A percentile compares a stretch with the other conserved stretches of the same genome.
These are phyloP conservation scores for Melieria picta DNA, from an alignment of 2,888 invertebrate species.

Conservation along the genomic window DNA sequence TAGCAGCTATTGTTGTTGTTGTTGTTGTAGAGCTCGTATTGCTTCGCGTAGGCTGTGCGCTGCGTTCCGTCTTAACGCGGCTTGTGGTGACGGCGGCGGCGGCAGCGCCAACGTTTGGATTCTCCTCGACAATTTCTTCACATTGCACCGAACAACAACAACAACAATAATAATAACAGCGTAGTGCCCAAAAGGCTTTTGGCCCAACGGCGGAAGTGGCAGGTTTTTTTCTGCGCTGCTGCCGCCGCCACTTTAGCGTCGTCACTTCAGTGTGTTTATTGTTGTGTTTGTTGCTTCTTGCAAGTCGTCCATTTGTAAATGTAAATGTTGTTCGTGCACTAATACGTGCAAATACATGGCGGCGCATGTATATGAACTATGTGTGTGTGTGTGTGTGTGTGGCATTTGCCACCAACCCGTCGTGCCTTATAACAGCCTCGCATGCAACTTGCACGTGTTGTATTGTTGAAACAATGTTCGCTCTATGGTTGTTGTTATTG, in stretches of 20 bases:
- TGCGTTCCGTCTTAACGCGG: neutral
- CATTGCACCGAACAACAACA: neutral
- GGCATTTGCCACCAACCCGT: neutral
- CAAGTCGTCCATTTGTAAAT: neutral
- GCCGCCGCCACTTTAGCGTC: too few relatives aligned
- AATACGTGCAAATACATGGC: too few relatives aligned
- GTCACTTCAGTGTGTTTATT: neutral
- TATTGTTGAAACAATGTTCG: neutral
- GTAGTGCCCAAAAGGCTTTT: neutral
- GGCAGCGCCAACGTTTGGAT: neutral
- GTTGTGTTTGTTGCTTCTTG: conserved; percentile 4
- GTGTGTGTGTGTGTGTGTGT: conserved; percentile 6
- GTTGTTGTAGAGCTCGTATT: neutral
- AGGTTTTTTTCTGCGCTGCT: neutral
- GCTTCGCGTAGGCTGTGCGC: neutral
- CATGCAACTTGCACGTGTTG: conserved; percentile 1
- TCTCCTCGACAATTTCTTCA: neutral
- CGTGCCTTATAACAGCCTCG: neutral
- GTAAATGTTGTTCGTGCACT: neutral
- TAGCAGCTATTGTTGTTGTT: too few relatives aligned
- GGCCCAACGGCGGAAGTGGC: neutral
- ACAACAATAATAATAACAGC: too few relatives aligned
- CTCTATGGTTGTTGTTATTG: neutral
- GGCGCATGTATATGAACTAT: too few relatives aligned
- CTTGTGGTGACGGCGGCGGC: neutral